These are phyloP conservation scores for Micropoecilia bifurca DNA, from an alignment of 2,797 vertebrate genomes.

Conservation along the genomic window DNA sequence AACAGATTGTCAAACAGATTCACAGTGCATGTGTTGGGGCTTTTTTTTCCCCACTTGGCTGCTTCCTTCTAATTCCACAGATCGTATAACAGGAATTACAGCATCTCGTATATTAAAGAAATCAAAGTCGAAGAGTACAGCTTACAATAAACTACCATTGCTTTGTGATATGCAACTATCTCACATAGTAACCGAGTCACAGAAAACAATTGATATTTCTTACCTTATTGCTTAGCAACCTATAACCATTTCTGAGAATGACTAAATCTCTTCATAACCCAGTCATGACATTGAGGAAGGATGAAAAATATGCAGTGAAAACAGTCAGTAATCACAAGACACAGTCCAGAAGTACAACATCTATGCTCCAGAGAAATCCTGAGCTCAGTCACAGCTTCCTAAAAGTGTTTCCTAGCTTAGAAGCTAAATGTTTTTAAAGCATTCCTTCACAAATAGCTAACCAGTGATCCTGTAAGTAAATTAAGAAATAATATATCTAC, in stretches of 20 bases:
- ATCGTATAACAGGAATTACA: neutral
- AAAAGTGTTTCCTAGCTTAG: neutral
- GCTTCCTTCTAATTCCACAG: constrained; percentile 2
- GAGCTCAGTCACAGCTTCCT: neutral
- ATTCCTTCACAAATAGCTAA: neutral
- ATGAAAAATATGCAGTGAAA: neutral
- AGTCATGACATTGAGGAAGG: neutral
- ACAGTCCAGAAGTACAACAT: neutral
- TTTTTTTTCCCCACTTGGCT: neutral
- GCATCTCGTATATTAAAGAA: neutral
- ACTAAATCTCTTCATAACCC: neutral
- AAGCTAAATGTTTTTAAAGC: neutral
- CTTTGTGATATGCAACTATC: neutral
- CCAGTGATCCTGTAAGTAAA: neutral
- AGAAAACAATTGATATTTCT: neutral
- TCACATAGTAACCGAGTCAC: neutral
- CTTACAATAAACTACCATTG: neutral
- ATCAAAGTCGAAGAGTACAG: neutral
- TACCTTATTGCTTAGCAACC: neutral
- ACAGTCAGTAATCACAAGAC: neutral
- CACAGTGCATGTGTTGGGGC: neutral
- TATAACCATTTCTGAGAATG: neutral
- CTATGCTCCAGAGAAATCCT: neutral
- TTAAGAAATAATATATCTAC: neutral
- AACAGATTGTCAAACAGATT: constrained; percentile 9